Base-by-base conservation (phyloP, 2,113 vertebrate genomes). In the Cyanistes caeruleus region DNA sequence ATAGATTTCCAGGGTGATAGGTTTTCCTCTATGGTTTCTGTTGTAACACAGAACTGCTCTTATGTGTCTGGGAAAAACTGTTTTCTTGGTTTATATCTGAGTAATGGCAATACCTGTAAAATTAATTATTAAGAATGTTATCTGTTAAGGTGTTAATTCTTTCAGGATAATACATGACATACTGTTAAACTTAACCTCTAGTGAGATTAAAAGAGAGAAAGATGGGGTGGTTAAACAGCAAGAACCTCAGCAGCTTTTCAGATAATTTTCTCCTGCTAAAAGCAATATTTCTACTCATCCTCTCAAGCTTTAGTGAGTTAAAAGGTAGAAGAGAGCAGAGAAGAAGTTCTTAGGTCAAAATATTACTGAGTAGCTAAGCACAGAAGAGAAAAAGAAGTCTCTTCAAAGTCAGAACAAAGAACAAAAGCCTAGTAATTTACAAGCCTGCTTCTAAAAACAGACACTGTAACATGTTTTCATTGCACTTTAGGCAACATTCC, bases 361-460 rank as follows among this genome's bases (percentile, higher is more conserved):
- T 73, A 74, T 33, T 69, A 76, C 58, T 4, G 64, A 79, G 41
- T 18, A 93, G 25, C 30, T 84, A 67, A 72, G 46, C 39, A 73
- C 10, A 52, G 56, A 72, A 59, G 27, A 82, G 52, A 33, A 78
- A 86, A 88, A 56, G 37, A 41, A 35, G 18, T 28, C 79, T 87
- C 41, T 77, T 23, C 84, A 86, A 90, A 87, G 64, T 63, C 86
- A 86, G 76, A 86, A 31, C 52, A 63, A 35, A 48, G 64, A 93
- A 86, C 35, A 89, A 93, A 92, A 89, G 35, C 24, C 55, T 16
- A 74, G 74, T 73, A 92, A 93, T 83, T 86, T 87, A 82, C 86
- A 89, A 89, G 41, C 37, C 82, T 82, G 28, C 30, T 89, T 75
- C 92, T 91, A 53, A 79, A 90, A 90, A 23, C 33, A 84, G 92